Evolutionary conservation across 2,113 vertebrate species (phyloP), one percentile per base, ranked within the genome.

Genomic region (Spea bombifrons): DNA sequence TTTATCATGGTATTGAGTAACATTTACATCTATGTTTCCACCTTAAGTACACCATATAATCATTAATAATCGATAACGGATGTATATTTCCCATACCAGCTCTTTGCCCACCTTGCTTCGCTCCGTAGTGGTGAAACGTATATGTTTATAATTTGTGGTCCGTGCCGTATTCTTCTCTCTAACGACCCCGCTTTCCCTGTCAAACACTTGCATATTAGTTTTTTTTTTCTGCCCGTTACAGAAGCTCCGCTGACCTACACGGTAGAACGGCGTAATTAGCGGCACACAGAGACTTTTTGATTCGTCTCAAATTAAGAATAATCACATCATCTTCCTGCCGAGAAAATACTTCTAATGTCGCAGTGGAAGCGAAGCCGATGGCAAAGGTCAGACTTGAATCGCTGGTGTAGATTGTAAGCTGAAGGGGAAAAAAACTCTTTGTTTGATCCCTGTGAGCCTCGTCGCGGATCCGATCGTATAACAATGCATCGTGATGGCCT

Each of bases 381-480:
- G 15, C 46, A 71, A 53, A 71, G 69, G 76, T 78, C 61, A 55
- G n/a, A 50, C 12, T 52, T 5, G 45, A 43, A 30, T 65, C 55
- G 43, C 57, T 52, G 68, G 48, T 65, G 17, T 9, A 46, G 55
- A 76, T 44, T 61, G 30, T 45, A n/a, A 12, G 48, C 61, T 66
- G 8, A 49, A 74, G 46, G 30, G 45, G 47, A n/a, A 49, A 64
- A 16, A 49, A 46, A 30, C 16, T 12, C 67, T 73, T 15, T n/a
- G 44, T 47, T n/a, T 61, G 47, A 47, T 64, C 5, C 44, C 57
- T 64, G 57, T 16, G 48, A 74, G 57, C 57, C 46, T 17, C 49
- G 57, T 47, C 63, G 45, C 72, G 47, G 72, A 55, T 71, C 8
- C n/a, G n/a, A 71, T 43, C 12, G 10, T 71, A 64, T 64, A 64